Base-by-base conservation (phyloP, 2,888 invertebrate species). In the Amaurobius ferox region DNA sequence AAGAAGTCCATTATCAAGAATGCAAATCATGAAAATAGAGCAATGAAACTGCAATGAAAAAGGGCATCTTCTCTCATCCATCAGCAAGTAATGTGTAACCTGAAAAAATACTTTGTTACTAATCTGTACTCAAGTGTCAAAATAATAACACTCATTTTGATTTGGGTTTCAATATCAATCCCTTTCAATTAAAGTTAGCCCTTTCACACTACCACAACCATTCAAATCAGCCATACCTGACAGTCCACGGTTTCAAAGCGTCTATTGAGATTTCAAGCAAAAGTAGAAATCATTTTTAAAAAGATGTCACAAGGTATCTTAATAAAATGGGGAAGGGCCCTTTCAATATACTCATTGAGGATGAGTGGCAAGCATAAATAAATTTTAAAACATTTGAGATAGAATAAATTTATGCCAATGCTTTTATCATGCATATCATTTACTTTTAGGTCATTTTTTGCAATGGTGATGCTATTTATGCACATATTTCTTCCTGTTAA, bases 81-180 rank as follows among this genome's bases (percentile, higher is more conserved):
- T 40, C 30, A 26, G 66, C 64, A 71, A 48, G 67, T 35, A 16
- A 23, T 77, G 39, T 44, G 72, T 48, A 35, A 86, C 86, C 86
- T 86, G 86, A 86, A 86, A 86, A 86, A 86, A 86, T 62, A 86
- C 32, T 35, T 26, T 62, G 79, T 86, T 86, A 86, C 86, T 86
- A 86, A 73, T 40, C 76, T 76, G 61, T 70, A 67, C 74, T 72
- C 26, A 62, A 64, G 79, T 72, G 66, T 79, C 35, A 79, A 80
- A 80, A 67, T 67, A 16, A 80, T 44, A 72, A 28, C 30, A 64
- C 61, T 79, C 23, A 72, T n/a, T 64, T 29, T 66, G 23, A 11
- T 23, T 55, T 19, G 55, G 55, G 55, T 23, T 6, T 44, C 6
- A 55, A 55, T 55, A 23, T 23, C 19, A 55, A 16, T 1, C 6